Percentiles rank a stretch among this genome's conserved stretches.
Evolutionary conservation across 2,888 invertebrate species (phyloP).

Genomic region (Chorisops tibialis): DNA sequence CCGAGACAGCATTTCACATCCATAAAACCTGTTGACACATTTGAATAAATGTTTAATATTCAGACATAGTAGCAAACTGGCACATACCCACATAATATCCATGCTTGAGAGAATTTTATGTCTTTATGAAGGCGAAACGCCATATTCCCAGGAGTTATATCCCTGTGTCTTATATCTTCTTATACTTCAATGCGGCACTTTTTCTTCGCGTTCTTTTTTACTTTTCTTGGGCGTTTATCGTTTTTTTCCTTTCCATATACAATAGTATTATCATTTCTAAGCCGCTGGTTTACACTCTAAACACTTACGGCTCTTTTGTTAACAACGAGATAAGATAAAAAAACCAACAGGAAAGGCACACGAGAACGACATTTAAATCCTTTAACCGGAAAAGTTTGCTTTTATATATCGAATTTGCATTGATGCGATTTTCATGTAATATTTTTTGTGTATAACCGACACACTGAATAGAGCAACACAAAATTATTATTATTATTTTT

Average conservation of each 20-base stretch:
- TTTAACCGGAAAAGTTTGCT: background rate
- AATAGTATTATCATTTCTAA: background rate
- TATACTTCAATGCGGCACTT: background rate
- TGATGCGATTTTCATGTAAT: conserved; percentile 20
- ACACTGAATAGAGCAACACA: background rate
- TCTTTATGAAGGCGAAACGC: background rate
- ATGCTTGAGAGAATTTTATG: background rate
- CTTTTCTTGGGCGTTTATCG: too few species aligned
- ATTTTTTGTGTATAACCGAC: background rate
- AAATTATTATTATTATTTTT: background rate
- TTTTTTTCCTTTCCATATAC: background rate
- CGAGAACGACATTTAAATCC: conserved; percentile 14
- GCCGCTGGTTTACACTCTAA: background rate
- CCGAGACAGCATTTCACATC: too few species aligned
- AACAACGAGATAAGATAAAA: background rate
- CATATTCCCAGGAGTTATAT: background rate
- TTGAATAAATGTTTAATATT: background rate
- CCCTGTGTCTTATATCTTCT: background rate
- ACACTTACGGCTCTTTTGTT: background rate
- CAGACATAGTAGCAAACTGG: background rate
- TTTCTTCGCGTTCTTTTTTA: background rate
- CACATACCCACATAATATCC: background rate
- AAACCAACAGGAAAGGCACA: background rate
- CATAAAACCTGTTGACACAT: conserved; percentile 2
- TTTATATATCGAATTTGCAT: conserved; percentile 26